Conservation (phyloP, 2,113 vertebrate genomes). For the Holacanthus passer region DNA sequence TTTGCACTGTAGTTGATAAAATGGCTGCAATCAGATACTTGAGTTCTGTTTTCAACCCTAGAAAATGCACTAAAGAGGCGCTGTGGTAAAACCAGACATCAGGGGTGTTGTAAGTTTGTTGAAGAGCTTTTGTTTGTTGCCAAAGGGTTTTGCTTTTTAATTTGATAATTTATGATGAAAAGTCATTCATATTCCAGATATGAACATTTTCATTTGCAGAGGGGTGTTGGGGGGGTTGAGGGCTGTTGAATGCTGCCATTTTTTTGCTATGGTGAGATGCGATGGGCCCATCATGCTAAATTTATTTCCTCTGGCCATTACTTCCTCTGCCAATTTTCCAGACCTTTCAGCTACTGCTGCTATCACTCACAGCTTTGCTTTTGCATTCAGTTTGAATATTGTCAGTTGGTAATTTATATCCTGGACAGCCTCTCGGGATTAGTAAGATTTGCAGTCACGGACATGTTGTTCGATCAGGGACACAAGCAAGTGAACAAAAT, state of each 20-base stretch:
- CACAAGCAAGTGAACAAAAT: not conserved
- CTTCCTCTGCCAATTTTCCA: not conserved
- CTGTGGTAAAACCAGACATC: not conserved
- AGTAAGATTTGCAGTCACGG: not conserved
- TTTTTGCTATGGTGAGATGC: not conserved
- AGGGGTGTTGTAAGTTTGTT: not conserved
- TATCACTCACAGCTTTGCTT: not conserved
- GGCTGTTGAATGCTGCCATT: not conserved
- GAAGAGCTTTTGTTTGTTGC: not conserved
- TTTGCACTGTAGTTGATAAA: constrained; percentile 39
- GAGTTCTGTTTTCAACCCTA: constrained; percentile 15
- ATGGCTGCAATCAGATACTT: constrained; percentile 39
- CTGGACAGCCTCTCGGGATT: not conserved
- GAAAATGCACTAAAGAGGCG: not conserved
- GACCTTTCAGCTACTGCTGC: not conserved
- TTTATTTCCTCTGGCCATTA: constrained; percentile 13
- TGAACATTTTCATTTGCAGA: not conserved
- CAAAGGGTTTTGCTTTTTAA: not conserved
- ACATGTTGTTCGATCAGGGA: not conserved
- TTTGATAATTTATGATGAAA: not conserved
- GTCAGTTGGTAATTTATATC: not conserved
- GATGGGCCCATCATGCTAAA: not conserved
- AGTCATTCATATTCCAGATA: not conserved
- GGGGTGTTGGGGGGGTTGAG: no score
- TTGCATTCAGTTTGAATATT: constrained; percentile 1